Base-by-base conservation (phyloP, 2,113 vertebrate genomes). In the Colistium nudipinnis region DNA sequence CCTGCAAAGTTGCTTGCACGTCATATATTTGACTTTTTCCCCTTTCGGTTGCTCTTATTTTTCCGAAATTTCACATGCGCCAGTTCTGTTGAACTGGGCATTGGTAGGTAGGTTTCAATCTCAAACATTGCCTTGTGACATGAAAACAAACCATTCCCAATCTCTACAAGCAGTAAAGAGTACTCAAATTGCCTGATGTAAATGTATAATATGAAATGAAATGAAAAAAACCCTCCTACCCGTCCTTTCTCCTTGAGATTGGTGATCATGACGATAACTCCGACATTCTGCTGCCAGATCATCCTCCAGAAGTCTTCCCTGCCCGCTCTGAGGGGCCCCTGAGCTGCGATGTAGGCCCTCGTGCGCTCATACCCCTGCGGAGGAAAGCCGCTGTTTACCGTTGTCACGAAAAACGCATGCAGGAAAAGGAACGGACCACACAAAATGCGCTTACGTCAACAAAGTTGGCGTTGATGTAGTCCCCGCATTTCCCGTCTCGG, bases 221-320 rank as follows among this genome's bases (percentile, higher is more conserved):
- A n/a, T n/a, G n/a, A n/a, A n/a, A n/a, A n/a, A n/a, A 1, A 27
- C 19, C 52, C n/a, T 35, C 33, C 64, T 93, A 99, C 98, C 90
- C 96, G 94, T 91, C 97, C 97, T 86, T 99, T 99, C 88, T 99
- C 97, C 81, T 98, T 92, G 0, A 99, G 94, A 87, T 99, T 98
- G 57, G 97, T 99, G 91, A 99, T 98, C 97, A 99, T 99, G 83
- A 99, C 92, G 30, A 99, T 95, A 27, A 99, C 93, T 48, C 97
- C 96, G n/a, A 98, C 90, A 0, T 97, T 97, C 81, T 98, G 95
- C 83, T 99, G 97, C 96, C 96, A 98, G 87, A 98, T 94, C 97
- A 99, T 99, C 86, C 95, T 96, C 97, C 97, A 99, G 93, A 99
- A 99, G 88, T 98, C 97, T 83, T 97, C 96, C 11, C 94, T 93